These are phyloP conservation scores for Zeus faber DNA, from an alignment of 2,113 vertebrate species.

Conservation along the genomic window DNA sequence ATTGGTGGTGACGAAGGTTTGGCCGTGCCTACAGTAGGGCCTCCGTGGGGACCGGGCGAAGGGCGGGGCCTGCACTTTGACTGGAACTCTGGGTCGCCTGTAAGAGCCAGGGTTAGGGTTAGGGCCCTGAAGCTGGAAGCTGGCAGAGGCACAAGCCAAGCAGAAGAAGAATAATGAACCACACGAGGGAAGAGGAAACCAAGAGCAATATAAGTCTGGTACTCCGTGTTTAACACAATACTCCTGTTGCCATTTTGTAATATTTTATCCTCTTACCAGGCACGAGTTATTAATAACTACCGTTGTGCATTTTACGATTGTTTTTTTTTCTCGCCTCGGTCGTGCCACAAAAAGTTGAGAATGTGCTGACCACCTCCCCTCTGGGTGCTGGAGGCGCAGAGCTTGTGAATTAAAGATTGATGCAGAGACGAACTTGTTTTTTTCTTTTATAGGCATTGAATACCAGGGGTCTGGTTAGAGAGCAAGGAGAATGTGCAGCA, in stretches of 20 bases:
- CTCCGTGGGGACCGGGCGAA: conserved; percentile 15
- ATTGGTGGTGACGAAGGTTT: conserved; percentile 48
- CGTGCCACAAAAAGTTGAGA: conserved; percentile 30
- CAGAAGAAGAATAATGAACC: conserved; percentile 65
- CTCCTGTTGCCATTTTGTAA: conserved; percentile 34
- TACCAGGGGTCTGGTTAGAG: conserved; percentile 27
- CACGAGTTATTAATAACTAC: conserved; percentile 42
- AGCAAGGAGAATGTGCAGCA: conserved; percentile 16
- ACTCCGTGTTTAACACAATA: conserved; percentile 35
- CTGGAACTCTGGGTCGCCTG: conserved; percentile 54
- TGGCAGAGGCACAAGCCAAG: conserved; percentile 49
- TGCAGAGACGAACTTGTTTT: neutral
- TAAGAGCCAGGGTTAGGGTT: conserved; percentile 36
- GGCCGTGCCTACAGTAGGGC: conserved; percentile 29
- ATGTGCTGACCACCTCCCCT: neutral
- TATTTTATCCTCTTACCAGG: conserved; percentile 48
- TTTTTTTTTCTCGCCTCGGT: conserved; percentile 24
- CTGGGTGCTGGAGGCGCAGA: conserved; percentile 19
- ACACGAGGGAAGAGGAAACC: conserved; percentile 52
- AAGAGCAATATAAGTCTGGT: conserved; percentile 47
- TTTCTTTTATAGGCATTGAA: too few species aligned
- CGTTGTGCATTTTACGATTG: conserved; percentile 27
- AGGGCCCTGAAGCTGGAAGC: conserved; percentile 48
- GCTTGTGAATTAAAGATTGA: conserved; percentile 2
- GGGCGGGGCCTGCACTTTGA: conserved; percentile 6